phyloP scores from a whole-genome alignment of 2,888 invertebrate species.

The Nomada fabriciana region DNA sequence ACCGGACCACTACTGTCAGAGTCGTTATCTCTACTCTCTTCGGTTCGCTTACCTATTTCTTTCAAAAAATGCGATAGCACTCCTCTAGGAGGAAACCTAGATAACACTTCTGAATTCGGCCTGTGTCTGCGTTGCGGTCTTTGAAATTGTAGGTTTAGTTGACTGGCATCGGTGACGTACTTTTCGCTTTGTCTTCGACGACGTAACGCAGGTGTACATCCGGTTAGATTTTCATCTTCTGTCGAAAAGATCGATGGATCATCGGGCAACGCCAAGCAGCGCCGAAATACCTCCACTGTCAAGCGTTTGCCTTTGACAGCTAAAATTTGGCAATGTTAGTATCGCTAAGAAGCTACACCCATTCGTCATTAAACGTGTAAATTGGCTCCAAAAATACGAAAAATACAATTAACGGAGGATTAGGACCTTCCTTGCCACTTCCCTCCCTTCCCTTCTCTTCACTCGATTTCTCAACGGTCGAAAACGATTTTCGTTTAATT shows the following conservation, averaged over 20 bases:
- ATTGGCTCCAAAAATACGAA: conserved; percentile 36
- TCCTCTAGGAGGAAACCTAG: conserved; percentile 79
- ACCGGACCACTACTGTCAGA: conserved; percentile 80
- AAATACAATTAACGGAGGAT: conserved; percentile 29
- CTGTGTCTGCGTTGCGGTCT: conserved; percentile 85
- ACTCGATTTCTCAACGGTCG: not conserved
- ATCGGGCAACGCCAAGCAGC: conserved; percentile 84
- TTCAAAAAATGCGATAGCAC: conserved; percentile 82
- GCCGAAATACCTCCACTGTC: conserved; percentile 79
- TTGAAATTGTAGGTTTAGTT: conserved; percentile 92
- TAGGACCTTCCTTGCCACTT: conserved; percentile 11
- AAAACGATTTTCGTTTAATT: not conserved
- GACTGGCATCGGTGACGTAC: conserved; percentile 93
- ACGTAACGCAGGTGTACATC: conserved; percentile 89
- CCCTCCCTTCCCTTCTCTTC: not conserved
- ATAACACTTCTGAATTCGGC: conserved; percentile 79
- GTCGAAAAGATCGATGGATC: conserved; percentile 80
- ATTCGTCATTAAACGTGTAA: conserved; percentile 32
- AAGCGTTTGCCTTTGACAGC: conserved; percentile 80
- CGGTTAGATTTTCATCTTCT: conserved; percentile 82
- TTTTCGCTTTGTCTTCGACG: conserved; percentile 92
- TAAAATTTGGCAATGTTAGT: conserved; percentile 81
- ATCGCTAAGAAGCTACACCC: conserved; percentile 39
- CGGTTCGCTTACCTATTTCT: conserved; percentile 78
- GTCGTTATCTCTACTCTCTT: conserved; percentile 83